phyloP scores from a whole-genome alignment of 2,113 vertebrate genomes.

The Proteles cristata region DNA sequence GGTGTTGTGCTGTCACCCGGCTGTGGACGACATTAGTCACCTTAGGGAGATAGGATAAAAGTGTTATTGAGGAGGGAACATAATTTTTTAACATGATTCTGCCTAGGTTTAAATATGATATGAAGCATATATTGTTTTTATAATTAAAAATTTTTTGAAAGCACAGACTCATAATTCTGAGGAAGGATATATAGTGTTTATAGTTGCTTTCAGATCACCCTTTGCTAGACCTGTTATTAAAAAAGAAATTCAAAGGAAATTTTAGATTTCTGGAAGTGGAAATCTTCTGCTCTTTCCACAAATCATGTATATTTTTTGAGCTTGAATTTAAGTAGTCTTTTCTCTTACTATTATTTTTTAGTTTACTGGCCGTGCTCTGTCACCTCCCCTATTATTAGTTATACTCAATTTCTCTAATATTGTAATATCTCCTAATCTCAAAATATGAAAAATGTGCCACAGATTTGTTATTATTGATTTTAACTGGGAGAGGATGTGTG shows the following conservation, averaged over 20 bases:
- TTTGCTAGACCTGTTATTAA: background rate
- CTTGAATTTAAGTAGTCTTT: background rate
- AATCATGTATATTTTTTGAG: background rate
- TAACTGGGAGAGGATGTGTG: background rate
- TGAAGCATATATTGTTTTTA: background rate
- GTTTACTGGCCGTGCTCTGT: background rate
- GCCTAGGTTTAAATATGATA: background rate
- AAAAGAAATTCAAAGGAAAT: conserved; percentile 7
- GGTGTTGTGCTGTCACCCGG: background rate
- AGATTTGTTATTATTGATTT: background rate
- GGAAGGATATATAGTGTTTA: background rate
- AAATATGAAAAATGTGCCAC: background rate
- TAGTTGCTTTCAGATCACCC: background rate
- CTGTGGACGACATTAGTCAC: background rate
- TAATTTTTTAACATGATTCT: background rate
- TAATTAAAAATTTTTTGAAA: background rate
- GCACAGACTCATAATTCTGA: background rate
- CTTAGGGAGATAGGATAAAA: background rate
- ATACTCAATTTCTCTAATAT: background rate
- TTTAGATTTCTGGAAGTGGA: background rate
- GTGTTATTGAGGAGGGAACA: background rate
- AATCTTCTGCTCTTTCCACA: background rate
- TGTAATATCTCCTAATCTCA: background rate
- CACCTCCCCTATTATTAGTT: background rate
- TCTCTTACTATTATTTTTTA: background rate